Evolutionary conservation across 2,113 vertebrate genomes (phyloP).

Genomic region (Synodontis membranacea): DNA sequence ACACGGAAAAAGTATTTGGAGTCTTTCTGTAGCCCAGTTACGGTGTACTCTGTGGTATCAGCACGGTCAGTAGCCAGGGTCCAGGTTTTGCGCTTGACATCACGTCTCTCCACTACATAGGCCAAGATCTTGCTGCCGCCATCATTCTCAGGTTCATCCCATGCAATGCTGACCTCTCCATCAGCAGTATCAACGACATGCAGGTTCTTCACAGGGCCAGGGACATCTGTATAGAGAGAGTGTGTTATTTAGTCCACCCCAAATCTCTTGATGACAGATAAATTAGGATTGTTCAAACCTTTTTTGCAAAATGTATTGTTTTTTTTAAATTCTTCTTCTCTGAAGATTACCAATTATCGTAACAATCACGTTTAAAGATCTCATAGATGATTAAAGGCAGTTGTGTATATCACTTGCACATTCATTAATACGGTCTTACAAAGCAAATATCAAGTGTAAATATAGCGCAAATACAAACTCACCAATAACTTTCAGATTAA

Average conservation of each 20-base stretch:
- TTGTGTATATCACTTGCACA: not conserved
- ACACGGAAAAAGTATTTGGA: constrained; percentile 95
- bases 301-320: not conserved
- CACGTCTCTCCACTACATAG: constrained; percentile 91
- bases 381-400: not conserved
- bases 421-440: not conserved
- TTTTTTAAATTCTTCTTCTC: too few species aligned
- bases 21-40: constrained; percentile 90
- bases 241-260: not conserved
- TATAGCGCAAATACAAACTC: constrained; percentile 53
- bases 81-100: constrained; percentile 94
- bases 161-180: constrained; percentile 91
- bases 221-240: constrained; percentile 78
- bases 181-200: constrained; percentile 91
- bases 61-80: constrained; percentile 85
- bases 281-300: not conserved
- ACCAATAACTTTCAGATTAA: constrained; percentile 93
- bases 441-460: not conserved
- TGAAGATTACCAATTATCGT: not conserved
- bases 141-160: constrained; percentile 94
- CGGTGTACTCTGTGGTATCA: constrained; percentile 90
- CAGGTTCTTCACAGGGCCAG: constrained; percentile 92
- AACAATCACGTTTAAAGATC: not conserved
- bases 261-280: not conserved
- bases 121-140: constrained; percentile 93